Conservation (phyloP, 2,797 vertebrate species). For the Hypotaenidia okinawae region DNA sequence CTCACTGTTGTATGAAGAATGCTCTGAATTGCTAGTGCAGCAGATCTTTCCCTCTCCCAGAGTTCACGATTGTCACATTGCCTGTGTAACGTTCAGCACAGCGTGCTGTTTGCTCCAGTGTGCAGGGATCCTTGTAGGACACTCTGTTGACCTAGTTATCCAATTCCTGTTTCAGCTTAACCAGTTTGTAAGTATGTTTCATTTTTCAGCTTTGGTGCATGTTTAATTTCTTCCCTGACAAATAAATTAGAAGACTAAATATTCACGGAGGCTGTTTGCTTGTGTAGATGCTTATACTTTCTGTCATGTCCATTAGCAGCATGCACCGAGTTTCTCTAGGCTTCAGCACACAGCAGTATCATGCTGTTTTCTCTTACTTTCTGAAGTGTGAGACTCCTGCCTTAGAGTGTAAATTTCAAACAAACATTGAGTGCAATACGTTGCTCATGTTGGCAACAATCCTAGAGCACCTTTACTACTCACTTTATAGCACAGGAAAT, state of each 20-base stretch:
- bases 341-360: neutral
- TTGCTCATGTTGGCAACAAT: neutral
- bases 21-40: neutral
- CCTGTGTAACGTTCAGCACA: neutral
- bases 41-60: neutral
- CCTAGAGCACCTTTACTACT: neutral
- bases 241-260: neutral
- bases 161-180: neutral
- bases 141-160: neutral
- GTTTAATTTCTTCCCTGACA: neutral
- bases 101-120: neutral
- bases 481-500: neutral
- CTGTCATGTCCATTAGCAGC: neutral
- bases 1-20: neutral
- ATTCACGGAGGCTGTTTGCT: neutral
- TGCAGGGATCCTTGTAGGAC: neutral
- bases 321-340: neutral
- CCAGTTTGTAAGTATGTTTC: neutral
- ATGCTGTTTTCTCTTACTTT: neutral
- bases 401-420: neutral
- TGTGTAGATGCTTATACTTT: neutral
- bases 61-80: neutral
- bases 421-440: neutral
- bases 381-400: neutral
- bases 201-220: neutral